phyloP scores from a whole-genome alignment of 2,888 invertebrate genomes.

The Rugalucina vietnamica region DNA sequence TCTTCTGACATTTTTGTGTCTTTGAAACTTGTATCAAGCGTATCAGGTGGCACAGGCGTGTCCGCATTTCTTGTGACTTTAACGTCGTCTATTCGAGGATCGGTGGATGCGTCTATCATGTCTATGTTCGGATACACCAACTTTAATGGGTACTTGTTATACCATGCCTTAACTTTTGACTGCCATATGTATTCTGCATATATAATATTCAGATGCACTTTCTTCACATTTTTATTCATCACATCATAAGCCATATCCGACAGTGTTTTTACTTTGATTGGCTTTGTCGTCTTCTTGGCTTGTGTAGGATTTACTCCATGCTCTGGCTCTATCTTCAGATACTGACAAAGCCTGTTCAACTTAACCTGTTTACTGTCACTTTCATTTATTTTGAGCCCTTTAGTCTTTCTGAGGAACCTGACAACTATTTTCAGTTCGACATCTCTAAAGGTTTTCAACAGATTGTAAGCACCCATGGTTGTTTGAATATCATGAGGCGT shows the following conservation, averaged over 20 bases:
- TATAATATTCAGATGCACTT: constrained; percentile 37
- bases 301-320: no score
- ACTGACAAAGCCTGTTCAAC: not conserved
- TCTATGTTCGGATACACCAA: not conserved
- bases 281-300: no score
- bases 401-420: constrained; percentile 25
- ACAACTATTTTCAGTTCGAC: constrained; percentile 18
- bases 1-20: no score
- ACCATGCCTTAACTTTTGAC: constrained; percentile 25
- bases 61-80: no score
- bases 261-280: no score
- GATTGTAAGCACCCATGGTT: not conserved
- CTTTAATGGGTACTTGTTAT: not conserved
- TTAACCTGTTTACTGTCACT: constrained; percentile 13
- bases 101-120: no score
- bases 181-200: constrained; percentile 49
- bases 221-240: constrained; percentile 41
- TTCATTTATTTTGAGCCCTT: constrained; percentile 10
- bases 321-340: not conserved
- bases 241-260: no score
- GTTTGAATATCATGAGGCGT: not conserved
- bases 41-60: no score
- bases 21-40: no score
- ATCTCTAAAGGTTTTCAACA: not conserved
- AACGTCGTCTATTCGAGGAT: no score